Base-by-base conservation (phyloP, 1,140 invertebrate genomes). In the Pollicipes pollicipes region DNA sequence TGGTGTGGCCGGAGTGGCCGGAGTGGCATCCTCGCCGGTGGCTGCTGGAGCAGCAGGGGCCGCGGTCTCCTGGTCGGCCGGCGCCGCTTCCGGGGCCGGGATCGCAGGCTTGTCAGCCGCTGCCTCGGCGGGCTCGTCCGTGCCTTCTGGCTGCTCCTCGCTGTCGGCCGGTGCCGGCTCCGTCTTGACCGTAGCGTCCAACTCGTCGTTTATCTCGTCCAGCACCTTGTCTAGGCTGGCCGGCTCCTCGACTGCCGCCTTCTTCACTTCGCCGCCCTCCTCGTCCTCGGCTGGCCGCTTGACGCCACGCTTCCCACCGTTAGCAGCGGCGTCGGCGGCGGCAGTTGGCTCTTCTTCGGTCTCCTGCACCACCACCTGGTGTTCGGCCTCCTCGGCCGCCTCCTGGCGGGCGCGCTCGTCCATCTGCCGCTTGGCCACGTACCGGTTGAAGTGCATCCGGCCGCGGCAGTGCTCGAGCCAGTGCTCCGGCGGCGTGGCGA, bases 381-480 rank as follows among this genome's bases (percentile, higher is more conserved):
- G 63, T n/a, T 64, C 24, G 6, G 27, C 64, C 64, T 66, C 10
- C 28, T 66, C 27, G 8, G 64, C 64, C 2, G n/a, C 27, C 64
- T 66, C 64, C 28, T 66, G 10, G 10, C 10, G 27, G n/a, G 64
- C 64, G 24, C 8, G 4, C 6, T 66, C 28, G 16, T 28, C 28
- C 10, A 10, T 10, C 10, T 21, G 24, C 8, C 64, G 64, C n/a
- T 3, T n/a, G 3, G 10, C 28, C 27, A 29, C n/a, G 27, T 21
- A 66, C 27, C 64, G 64, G 27, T 1, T 66, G 28, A 28, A 66
- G 27, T 66, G 64, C 64, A 66, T 27, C 17, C 64, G 64, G 17
- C 64, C 28, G 64, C 64, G 64, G 28, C 64, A 66, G 64, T 66
- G 64, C 28, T 66, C 27, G 24, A n/a, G n/a, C 64, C 64, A 66